Percentiles rank a stretch among this genome's conserved stretches.
Conservation (phyloP, 1,140 invertebrate species). For the Formica selysi region DNA sequence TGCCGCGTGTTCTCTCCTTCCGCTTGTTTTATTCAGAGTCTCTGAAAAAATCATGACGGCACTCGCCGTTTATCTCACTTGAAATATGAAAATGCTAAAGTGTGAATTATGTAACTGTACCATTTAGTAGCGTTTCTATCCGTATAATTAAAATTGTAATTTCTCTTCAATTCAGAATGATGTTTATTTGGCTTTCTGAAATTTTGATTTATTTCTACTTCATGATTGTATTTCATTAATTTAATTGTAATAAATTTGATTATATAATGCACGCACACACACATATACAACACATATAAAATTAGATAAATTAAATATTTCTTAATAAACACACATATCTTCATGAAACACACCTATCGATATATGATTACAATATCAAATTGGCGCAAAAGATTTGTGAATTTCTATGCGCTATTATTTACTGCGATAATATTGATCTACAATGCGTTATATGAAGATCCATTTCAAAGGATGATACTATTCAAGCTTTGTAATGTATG, state of each 20-base stretch:
- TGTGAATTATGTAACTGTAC: slow-evolving; percentile 54
- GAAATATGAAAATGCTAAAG: slow-evolving; percentile 53
- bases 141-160: slow-evolving; percentile 46
- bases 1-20: slow-evolving; percentile 28
- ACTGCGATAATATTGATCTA: slow-evolving; percentile 19
- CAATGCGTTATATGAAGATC: slow-evolving; percentile 1
- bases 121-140: slow-evolving; percentile 7
- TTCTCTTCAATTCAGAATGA: slow-evolving; percentile 14
- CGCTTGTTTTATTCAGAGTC: slow-evolving; percentile 39
- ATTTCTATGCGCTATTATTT: slow-evolving; percentile 10
- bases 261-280: background rate
- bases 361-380: background rate
- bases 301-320: slow-evolving; percentile 20
- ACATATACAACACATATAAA: background rate
- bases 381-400: background rate
- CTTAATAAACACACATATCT: background rate
- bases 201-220: slow-evolving; percentile 25
- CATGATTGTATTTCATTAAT: background rate
- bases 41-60: slow-evolving; percentile 40
- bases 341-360: background rate
- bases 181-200: background rate
- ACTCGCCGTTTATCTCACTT: slow-evolving; percentile 49
- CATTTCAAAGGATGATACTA: slow-evolving; percentile 27
- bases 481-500: slow-evolving; percentile 33
- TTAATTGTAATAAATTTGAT: slow-evolving; percentile 16